Percentiles rank a stretch among this genome's conserved stretches.
Conservation (phyloP, 1,140 invertebrate genomes). For the Reticulitermes speratus region DNA sequence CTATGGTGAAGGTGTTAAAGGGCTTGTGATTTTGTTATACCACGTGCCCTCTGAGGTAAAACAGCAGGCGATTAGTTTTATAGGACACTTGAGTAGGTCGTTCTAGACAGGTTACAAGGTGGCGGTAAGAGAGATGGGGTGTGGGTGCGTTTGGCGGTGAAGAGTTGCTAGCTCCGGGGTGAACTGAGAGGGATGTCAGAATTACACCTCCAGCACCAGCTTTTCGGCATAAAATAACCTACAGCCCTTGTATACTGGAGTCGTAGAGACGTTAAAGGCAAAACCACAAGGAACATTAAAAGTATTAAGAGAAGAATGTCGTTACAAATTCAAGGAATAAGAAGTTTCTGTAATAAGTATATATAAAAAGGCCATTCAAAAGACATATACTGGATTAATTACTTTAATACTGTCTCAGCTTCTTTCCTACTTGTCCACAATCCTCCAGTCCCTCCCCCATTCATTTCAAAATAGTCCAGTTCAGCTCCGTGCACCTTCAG, state of each 20-base stretch:
- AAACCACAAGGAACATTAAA: neutral
- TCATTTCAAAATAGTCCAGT: too few species aligned
- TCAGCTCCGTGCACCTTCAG: too few species aligned
- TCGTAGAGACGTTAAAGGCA: neutral
- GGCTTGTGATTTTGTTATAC: neutral
- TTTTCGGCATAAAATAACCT: neutral
- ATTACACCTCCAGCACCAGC: neutral
- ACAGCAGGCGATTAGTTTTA: neutral
- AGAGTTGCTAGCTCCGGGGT: neutral
- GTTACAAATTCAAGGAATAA: too few species aligned
- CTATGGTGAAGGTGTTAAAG: neutral
- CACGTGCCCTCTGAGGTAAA: neutral
- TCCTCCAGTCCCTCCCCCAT: too few species aligned
- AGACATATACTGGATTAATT: too few species aligned
- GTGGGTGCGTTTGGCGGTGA: neutral
- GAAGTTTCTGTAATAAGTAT: too few species aligned
- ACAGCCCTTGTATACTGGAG: neutral
- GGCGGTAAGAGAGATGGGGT: slow-evolving; percentile 11
- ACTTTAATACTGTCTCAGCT: too few species aligned
- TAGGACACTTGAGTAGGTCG: slow-evolving; percentile 6
- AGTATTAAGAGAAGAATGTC: too few species aligned
- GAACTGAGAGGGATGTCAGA: slow-evolving; percentile 8
- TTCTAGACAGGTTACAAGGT: slow-evolving; percentile 15
- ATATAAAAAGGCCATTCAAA: too few species aligned
- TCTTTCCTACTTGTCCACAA: too few species aligned